phyloP scores from a whole-genome alignment of 2,888 invertebrate species.

The Metalampra italica region DNA sequence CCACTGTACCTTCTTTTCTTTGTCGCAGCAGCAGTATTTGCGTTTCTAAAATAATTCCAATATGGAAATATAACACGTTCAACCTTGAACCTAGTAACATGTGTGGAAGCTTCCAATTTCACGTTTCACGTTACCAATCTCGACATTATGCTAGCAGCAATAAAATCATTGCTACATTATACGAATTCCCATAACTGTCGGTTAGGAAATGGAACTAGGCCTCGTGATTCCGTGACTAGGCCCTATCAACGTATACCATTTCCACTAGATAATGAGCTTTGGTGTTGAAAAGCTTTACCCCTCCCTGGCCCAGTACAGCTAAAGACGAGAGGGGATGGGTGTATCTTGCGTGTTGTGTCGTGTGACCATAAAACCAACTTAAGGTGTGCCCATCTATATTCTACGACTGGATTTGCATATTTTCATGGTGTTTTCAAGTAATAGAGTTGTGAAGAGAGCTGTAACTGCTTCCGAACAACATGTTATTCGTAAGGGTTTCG shows the following conservation, averaged over 20 bases:
- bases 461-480: neutral
- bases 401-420: constrained; percentile 2
- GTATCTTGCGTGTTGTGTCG: neutral
- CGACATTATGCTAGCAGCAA: neutral
- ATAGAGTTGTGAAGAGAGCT: neutral
- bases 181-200: neutral
- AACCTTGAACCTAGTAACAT: neutral
- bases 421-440: neutral
- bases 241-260: constrained; percentile 1
- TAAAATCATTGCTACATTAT: constrained; percentile 2
- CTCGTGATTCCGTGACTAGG: constrained; percentile 3
- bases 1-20: too few relatives aligned
- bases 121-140: neutral
- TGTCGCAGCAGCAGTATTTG: too few relatives aligned
- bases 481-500: too few relatives aligned
- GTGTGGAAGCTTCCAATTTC: neutral
- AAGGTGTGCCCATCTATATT: constrained; percentile 4
- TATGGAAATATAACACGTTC: too few relatives aligned
- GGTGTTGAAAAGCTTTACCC: neutral
- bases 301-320: neutral
- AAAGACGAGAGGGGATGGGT: neutral
- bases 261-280: neutral
- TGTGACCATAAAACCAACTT: constrained; percentile 1
- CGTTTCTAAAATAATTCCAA: too few relatives aligned
- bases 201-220: neutral